Base-by-base conservation (phyloP, 2,113 vertebrate genomes). In the Scophthalmus maximus region DNA sequence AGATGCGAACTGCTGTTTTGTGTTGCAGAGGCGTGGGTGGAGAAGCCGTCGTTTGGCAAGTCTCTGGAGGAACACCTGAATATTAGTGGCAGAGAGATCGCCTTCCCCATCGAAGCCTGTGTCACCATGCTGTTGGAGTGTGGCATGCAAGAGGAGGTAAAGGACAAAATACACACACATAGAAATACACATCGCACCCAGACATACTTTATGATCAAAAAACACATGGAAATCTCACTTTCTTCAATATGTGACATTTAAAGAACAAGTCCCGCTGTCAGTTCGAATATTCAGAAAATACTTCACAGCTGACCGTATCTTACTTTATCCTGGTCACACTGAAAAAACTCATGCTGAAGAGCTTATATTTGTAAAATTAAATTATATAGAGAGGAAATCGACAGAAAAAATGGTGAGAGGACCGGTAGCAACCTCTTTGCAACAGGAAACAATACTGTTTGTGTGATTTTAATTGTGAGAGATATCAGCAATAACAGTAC, bases 41-140 rank as follows among this genome's bases (percentile, higher is more conserved):
- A 99, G 91, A 98, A 99, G 85, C 98, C 98, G 0, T 98, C 96
- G 4, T 99, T 95, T 0, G 97, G 98, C 80, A 99, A 98, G 87
- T 94, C 96, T 25, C 88, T 99, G 87, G 96, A 97, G 84, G 97
- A 99, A 70, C 97, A 99, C 82, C 93, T 99, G 69, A 89, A 88
- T 0, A 92, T 97, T 88, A 98, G 96, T 0, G 95, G 96, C 55
- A 86, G 97, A 68, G 97, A 99, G 84, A 98, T 99, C 0, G 96
- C 96, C 69, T 98, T 99, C 84, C 96, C 97, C 0, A 95, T 99
- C 3, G 97, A 99, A 87, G 97, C 97, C 0, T 99, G 97, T 1
- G 97, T 98, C 81, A 98, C 97, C 1, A 97, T 97, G 96, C 93
- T 99, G 76, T 91, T 99, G 67, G 96, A 98, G 61, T 98, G 95